phyloP scores from a whole-genome alignment of 2,113 vertebrate genomes.

The Aldabrachelys gigantea region DNA sequence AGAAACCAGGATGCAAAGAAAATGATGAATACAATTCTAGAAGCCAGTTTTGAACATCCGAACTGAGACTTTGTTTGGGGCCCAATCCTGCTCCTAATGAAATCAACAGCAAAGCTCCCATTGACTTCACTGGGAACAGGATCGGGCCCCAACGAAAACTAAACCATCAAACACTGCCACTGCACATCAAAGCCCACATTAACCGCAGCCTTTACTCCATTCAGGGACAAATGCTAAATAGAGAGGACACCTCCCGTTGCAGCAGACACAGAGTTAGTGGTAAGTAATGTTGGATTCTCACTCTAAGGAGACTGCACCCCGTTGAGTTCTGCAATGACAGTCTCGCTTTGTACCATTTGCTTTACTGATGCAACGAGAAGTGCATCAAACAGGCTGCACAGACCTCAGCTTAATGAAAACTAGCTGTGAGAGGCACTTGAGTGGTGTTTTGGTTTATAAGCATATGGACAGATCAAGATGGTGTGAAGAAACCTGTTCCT shows the following conservation, averaged over 20 bases:
- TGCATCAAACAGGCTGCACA: accelerated
- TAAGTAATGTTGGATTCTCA: constrained; percentile 26
- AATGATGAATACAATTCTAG: no score
- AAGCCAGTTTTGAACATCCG: no score
- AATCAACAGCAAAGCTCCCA: accelerated
- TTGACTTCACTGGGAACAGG: accelerated
- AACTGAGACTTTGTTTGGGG: accelerated
- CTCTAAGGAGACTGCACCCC: neutral
- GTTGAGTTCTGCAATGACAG: neutral
- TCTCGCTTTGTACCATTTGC: neutral
- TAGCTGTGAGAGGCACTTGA: neutral
- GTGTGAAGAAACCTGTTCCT: neutral
- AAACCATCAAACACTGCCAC: accelerated
- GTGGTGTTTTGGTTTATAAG: accelerated
- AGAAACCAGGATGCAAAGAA: no score
- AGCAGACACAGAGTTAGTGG: neutral
- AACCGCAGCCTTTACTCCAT: neutral
- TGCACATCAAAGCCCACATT: neutral
- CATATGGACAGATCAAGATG: accelerated
- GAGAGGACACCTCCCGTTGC: neutral
- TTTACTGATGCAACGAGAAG: neutral
- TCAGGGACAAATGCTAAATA: neutral
- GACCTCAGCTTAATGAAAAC: accelerated
- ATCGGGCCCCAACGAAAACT: neutral
- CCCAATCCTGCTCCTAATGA: neutral